Percentiles rank a stretch among this genome's conserved stretches.
Evolutionary conservation across 1,140 invertebrate species (phyloP).

Genomic region (Argopecten irradians): DNA sequence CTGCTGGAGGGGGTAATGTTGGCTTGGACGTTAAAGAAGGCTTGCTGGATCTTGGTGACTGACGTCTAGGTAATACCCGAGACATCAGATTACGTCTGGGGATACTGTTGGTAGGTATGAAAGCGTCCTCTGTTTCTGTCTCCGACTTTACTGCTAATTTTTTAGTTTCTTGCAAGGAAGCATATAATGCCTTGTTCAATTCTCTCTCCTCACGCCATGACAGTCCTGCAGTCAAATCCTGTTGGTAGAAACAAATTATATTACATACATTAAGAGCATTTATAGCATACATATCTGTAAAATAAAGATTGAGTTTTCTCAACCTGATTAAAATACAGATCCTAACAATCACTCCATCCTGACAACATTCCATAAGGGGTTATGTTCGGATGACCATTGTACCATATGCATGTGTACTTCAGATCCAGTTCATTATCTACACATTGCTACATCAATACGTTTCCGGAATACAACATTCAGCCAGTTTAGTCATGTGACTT

Average conservation of each 20-base stretch:
- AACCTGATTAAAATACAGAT: no score
- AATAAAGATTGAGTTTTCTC: no score
- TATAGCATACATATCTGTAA: no score
- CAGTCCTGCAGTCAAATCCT: conserved; percentile 74
- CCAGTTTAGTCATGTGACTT: no score
- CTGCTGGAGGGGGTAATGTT: conserved; percentile 27
- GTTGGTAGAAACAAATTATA: conserved; percentile 22
- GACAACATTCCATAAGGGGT: no score
- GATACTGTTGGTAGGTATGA: neutral
- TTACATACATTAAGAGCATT: no score
- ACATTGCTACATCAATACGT: no score
- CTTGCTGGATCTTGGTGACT: neutral
- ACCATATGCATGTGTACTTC: no score
- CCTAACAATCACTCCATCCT: no score
- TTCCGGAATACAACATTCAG: no score
- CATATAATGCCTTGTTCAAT: conserved; percentile 77
- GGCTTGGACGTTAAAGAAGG: neutral
- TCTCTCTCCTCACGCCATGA: conserved; percentile 77
- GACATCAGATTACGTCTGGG: neutral
- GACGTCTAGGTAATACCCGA: neutral
- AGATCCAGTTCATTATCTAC: no score
- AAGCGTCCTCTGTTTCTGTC: neutral
- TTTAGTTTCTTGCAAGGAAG: conserved; percentile 74
- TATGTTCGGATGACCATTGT: no score
- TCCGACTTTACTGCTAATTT: conserved; percentile 22